phyloP scores from a whole-genome alignment of 2,888 invertebrate genomes.

The Troides helena region DNA sequence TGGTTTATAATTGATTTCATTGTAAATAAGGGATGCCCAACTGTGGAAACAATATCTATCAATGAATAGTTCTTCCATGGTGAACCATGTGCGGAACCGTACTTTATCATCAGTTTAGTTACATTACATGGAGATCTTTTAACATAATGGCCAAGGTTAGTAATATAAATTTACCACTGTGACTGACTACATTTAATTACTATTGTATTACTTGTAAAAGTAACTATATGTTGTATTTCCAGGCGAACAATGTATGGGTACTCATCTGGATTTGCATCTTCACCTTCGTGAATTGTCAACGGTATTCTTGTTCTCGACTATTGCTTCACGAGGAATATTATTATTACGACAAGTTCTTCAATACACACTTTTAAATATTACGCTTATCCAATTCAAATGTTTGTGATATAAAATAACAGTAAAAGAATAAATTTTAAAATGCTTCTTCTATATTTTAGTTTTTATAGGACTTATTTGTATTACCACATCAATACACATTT shows the following conservation, averaged over 20 bases:
- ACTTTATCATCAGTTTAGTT: neutral
- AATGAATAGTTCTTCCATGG: neutral
- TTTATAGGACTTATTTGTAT: too few species aligned
- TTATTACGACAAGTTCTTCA: too few species aligned
- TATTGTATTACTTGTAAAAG: neutral
- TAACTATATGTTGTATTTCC: neutral
- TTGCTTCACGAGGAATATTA: neutral
- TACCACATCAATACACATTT: too few species aligned
- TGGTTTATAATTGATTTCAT: too few species aligned
- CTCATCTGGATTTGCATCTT: neutral
- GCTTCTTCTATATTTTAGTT: too few species aligned
- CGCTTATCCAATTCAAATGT: too few species aligned
- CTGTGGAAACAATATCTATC: conserved; percentile 1
- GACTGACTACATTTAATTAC: neutral
- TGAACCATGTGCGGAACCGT: neutral
- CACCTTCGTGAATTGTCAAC: conserved; percentile 13
- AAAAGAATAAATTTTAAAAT: too few species aligned
- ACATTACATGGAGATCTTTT: too few species aligned
- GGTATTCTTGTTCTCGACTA: conserved; percentile 1
- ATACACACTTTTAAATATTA: too few species aligned
- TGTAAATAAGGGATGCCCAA: conserved; percentile 8
- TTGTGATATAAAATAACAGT: too few species aligned
- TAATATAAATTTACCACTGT: neutral
- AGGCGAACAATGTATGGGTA: neutral
- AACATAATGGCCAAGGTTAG: neutral